Conservation (phyloP, 64 coral and sea anemone genomes). For the Montipora efflorescens region DNA sequence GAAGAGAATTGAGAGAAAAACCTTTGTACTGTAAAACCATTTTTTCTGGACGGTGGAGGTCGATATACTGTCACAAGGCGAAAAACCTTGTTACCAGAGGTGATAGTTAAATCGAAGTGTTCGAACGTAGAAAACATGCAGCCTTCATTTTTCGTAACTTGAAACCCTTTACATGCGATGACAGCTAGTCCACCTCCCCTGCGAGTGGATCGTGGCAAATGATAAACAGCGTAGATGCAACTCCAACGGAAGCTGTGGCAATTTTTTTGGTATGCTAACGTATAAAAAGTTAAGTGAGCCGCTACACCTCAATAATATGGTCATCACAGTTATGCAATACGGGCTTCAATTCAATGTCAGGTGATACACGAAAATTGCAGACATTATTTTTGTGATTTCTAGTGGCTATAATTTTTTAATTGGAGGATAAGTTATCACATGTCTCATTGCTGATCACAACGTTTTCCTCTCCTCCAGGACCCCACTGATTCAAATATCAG, state of each 20-base stretch:
- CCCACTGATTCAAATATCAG: too few relatives aligned
- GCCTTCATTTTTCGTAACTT: too few relatives aligned
- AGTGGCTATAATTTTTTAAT: neutral
- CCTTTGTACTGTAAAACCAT: too few relatives aligned
- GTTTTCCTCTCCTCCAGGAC: neutral
- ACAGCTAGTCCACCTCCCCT: too few relatives aligned
- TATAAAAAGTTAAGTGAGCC: neutral
- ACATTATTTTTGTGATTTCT: neutral
- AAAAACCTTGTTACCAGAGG: too few relatives aligned
- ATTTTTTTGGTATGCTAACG: neutral
- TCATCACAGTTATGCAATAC: neutral
- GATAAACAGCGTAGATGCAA: neutral
- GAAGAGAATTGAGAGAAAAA: too few relatives aligned
- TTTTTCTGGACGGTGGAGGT: too few relatives aligned
- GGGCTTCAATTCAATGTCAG: neutral
- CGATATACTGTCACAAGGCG: too few relatives aligned
- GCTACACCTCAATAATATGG: neutral
- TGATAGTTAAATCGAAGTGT: too few relatives aligned
- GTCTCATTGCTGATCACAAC: neutral
- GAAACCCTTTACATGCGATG: too few relatives aligned
- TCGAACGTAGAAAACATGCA: too few relatives aligned
- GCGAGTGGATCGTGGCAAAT: too few relatives aligned
- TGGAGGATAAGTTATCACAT: neutral
- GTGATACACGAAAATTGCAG: neutral
- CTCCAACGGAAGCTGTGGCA: neutral